These are phyloP conservation scores for Hemithea aestivaria DNA, from an alignment of 2,888 invertebrate species.

Conservation along the genomic window DNA sequence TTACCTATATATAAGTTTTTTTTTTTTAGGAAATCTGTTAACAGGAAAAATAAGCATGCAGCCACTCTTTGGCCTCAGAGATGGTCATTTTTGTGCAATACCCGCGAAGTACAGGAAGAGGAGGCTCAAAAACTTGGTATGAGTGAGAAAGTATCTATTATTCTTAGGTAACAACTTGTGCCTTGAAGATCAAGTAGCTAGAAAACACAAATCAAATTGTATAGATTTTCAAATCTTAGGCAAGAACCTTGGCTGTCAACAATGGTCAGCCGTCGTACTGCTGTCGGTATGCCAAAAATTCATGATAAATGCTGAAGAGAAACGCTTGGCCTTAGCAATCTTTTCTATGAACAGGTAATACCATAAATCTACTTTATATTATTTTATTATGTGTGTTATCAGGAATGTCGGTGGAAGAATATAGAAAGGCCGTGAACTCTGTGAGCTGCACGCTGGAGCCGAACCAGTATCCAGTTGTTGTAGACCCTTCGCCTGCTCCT, in stretches of 20 bases:
- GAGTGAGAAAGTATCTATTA: neutral
- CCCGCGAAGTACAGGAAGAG: slow-evolving; percentile 60
- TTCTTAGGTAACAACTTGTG: too few species aligned
- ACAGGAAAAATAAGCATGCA: slow-evolving; percentile 53
- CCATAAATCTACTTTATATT: too few species aligned
- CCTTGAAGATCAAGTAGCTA: too few species aligned
- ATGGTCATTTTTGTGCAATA: slow-evolving; percentile 61
- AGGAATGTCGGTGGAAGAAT: slow-evolving; percentile 63
- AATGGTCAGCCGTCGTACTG: too few species aligned
- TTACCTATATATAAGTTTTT: too few species aligned
- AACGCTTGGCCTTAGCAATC: too few species aligned
- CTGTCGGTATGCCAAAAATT: too few species aligned
- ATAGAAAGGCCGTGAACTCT: slow-evolving; percentile 52
- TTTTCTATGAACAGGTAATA: too few species aligned
- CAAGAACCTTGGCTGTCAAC: too few species aligned
- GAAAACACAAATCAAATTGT: too few species aligned
- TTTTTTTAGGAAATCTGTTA: slow-evolving; percentile 46
- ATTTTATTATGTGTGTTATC: slow-evolving; percentile 1
- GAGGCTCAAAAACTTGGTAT: slow-evolving; percentile 61
- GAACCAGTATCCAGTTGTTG: slow-evolving; percentile 47
- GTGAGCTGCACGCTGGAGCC: slow-evolving; percentile 57
- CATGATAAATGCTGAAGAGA: too few species aligned
- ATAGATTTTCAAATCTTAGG: too few species aligned
- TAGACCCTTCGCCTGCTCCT: slow-evolving; percentile 58
- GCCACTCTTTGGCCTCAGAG: slow-evolving; percentile 59